phyloP scores from a whole-genome alignment of 2,113 vertebrate genomes.

The Nycticryphes semicollaris region DNA sequence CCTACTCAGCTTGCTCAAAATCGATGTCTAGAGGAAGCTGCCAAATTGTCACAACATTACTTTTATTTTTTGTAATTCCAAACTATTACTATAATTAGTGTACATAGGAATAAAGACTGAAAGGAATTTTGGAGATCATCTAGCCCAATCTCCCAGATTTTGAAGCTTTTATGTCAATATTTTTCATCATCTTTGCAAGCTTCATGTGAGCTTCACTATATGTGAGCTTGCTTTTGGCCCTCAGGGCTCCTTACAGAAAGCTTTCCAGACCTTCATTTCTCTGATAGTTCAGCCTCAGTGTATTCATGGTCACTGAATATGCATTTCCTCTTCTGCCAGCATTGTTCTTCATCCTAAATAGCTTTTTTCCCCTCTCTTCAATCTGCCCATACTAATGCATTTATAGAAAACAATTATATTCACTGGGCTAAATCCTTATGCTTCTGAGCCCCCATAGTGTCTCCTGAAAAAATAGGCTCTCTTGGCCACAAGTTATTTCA shows the following conservation, averaged over 20 bases:
- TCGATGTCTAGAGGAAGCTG: not conserved
- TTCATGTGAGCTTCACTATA: not conserved
- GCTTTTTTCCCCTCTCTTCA: not conserved
- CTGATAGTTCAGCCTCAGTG: not conserved
- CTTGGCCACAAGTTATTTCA: not conserved
- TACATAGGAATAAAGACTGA: not conserved
- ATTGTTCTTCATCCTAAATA: not conserved
- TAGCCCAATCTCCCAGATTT: not conserved
- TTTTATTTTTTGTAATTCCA: not conserved
- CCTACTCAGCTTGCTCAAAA: not conserved
- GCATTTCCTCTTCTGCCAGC: not conserved
- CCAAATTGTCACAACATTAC: not conserved
- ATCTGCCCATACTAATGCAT: not conserved
- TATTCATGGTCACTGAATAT: not conserved
- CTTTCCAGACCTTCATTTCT: not conserved
- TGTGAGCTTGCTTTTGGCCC: not conserved
- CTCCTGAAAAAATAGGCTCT: not conserved
- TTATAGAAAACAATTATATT: slow-evolving; percentile 37
- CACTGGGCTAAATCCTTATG: not conserved
- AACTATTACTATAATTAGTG: not conserved
- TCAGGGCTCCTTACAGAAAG: not conserved
- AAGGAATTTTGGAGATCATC: not conserved
- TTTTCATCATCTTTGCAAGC: not conserved
- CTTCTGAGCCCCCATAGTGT: not conserved
- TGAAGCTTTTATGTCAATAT: not conserved